phyloP scores from a whole-genome alignment of 2,888 invertebrate species.

The Lepidocyrtinus sp. region DNA sequence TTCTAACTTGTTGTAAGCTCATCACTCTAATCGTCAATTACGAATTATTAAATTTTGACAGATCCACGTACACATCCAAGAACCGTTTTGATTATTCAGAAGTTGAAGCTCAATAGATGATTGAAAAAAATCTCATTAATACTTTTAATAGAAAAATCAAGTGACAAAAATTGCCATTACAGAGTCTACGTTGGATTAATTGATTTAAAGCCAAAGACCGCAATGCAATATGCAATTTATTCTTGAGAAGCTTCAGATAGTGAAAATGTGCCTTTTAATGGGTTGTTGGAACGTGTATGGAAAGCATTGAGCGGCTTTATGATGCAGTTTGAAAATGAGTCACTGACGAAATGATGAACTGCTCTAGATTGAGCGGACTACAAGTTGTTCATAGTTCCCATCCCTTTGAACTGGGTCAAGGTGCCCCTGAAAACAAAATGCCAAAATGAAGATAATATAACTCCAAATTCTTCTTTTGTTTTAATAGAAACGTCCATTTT shows the following conservation, averaged over 20 bases:
- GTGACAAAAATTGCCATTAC: not conserved
- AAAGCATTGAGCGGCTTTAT: not conserved
- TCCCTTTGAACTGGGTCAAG: no score
- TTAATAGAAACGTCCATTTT: conserved; percentile 47
- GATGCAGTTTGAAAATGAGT: not conserved
- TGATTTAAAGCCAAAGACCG: no score
- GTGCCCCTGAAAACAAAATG: no score
- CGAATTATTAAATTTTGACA: not conserved
- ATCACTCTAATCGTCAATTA: not conserved
- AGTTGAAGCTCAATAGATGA: not conserved
- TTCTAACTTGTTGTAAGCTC: not conserved
- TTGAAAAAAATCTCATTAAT: not conserved
- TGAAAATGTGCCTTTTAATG: no score
- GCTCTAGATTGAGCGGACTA: not conserved
- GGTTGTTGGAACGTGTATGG: not conserved
- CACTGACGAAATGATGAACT: not conserved
- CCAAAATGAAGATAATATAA: not conserved
- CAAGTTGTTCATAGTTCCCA: not conserved
- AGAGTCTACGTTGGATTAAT: not conserved
- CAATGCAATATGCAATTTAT: no score
- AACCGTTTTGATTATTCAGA: not conserved
- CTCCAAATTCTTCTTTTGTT: conserved; percentile 14
- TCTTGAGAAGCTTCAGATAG: no score
- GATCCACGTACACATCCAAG: no score
- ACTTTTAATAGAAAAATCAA: not conserved